Base-by-base conservation (phyloP, 1,140 invertebrate species). In the Oncopodura yosiiana region DNA sequence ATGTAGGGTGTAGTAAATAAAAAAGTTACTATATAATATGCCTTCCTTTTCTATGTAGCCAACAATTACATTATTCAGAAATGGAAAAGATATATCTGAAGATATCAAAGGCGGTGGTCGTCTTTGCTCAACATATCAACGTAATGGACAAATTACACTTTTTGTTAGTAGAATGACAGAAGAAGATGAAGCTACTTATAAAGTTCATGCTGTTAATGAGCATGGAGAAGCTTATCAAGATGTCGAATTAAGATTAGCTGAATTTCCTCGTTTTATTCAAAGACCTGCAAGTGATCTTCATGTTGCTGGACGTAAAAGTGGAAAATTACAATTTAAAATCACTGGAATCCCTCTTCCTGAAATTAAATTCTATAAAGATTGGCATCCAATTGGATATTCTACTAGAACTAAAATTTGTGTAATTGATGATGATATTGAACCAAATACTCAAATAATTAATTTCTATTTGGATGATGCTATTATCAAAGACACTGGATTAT, bases 291-390 rank as follows among this genome's bases (percentile, higher is more conserved):
- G n/a, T n/a, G n/a, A n/a, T n/a, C n/a, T n/a, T n/a, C n/a, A n/a
- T 88, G 8, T 81, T 87, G 74, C 67, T 81, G 3, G n/a, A n/a
- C 72, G 87, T 38, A 80, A 81, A 49, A 78, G 76, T 42, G 85
- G 81, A 3, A 76, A 80, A 42, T 73, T 98, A 27, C 83, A 86
- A 66, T 94, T 92, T 37, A 77, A 85, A 44, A 81, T 97, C 37
- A 82, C 81, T 24, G 94, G 93, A 11, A 81, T 89, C 50, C 94
- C 94, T 0, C 83, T 84, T 65, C 94, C 94, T 0, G 87, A 92
- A 59, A 80, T 99, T n/a, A 93, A 89, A 68, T 96, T 90, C 88
- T 59, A 53, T 72, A 96, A 94, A 72, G 91, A 96, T 69, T 95
- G 91, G 90, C 84, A 88, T 66, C 90, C 87, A 2, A 67, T 95